Percentiles rank a stretch among this genome's conserved stretches.
phyloP scores from a whole-genome alignment of 2,113 vertebrate genomes.

The Meriones unguiculatus region DNA sequence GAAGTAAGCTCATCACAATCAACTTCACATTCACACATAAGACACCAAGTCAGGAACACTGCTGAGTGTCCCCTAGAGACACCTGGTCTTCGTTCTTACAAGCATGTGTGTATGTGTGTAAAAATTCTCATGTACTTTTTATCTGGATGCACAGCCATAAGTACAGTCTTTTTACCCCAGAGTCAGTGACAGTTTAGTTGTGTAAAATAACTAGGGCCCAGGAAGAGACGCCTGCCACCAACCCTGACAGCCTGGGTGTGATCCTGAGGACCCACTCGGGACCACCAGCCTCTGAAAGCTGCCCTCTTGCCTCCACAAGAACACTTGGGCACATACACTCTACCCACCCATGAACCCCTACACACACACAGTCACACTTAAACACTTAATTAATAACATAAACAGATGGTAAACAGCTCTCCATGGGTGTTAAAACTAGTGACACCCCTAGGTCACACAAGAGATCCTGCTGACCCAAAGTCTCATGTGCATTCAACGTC shows the following conservation, averaged over 20 bases:
- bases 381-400: not conserved
- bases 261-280: not conserved
- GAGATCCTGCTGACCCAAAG: conserved; percentile 14
- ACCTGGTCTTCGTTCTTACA: not conserved
- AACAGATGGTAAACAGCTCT: not conserved
- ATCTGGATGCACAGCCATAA: not conserved
- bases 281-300: not conserved
- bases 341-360: not conserved
- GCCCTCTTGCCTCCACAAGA: not conserved
- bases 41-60: not conserved
- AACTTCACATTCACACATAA: not conserved
- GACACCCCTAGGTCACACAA: not conserved
- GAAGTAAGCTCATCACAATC: conserved; percentile 27
- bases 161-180: not conserved
- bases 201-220: not conserved
- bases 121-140: not conserved
- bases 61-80: not conserved
- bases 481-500: not conserved
- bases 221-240: not conserved
- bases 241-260: not conserved
- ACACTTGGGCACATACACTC: not conserved
- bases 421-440: not conserved
- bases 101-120: not conserved
- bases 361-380: not conserved
- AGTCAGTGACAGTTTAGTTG: not conserved